Base-by-base conservation (phyloP, 2,888 invertebrate genomes). In the Lycaena phlaeas region DNA sequence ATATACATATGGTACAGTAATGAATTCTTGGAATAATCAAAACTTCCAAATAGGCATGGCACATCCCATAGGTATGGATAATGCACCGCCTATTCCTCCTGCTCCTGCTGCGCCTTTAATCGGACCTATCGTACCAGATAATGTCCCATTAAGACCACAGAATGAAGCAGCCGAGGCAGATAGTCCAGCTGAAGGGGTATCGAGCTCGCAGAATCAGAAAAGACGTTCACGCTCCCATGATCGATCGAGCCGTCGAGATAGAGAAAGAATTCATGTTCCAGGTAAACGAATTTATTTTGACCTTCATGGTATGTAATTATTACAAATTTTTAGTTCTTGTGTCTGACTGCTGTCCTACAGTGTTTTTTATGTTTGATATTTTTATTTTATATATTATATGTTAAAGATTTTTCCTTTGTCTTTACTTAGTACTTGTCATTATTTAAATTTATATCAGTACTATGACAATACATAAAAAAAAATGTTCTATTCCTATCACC, bases 191-290 rank as follows among this genome's bases (percentile, higher is more conserved):
- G 49, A 49, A 17, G n/a, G n/a, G n/a, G 48, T 45, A 1, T 38
- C 45, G 3, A 52, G 48, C 27, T 43, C 47, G 2, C 41, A 51
- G 17, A 38, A 11, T 42, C 40, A 36, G 4, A 46, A 28, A 4
- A 38, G 38, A 2, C 40, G 37, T n/a, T n/a, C n/a, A n/a, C n/a
- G 39, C 7, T 40, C 46, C 4, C 41, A 38, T 22, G 30, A 40
- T 9, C 41, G 37, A 28, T 40, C 18, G 2, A 31, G 27, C 18
- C 44, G 43, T 12, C 38, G 46, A 15, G 43, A 40, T 30, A 40
- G 30, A 25, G 50, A 52, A 5, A 44, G 40, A 9, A 41, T n/a
- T n/a, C n/a, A 27, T 14, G 43, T 45, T 5, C 41, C 51, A 48
- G 52, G 51, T 52, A 38, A 38, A 7, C 10, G 2, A 22, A 7